Base-by-base conservation (phyloP, 2,888 invertebrate species). In the Electrophaes corylata region DNA sequence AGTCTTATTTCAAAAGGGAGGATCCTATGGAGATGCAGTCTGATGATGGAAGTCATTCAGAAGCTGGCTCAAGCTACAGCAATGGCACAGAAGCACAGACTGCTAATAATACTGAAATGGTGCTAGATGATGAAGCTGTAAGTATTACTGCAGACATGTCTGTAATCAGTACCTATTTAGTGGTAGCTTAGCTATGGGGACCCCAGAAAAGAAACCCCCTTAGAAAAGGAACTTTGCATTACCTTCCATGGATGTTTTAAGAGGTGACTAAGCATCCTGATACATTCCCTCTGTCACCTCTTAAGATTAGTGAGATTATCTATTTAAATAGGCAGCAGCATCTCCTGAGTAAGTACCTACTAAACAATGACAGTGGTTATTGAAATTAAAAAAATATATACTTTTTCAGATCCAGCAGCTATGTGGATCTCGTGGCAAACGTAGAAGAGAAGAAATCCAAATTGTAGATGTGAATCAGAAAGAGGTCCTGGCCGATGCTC, bases 381-480 rank as follows among this genome's bases (percentile, higher is more conserved):
- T n/a, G n/a, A n/a, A n/a, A n/a, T n/a, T n/a, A n/a, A n/a, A n/a
- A n/a, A n/a, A n/a, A n/a, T 14, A 8, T 39, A 8, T 18, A 26
- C 14, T 48, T 16, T 67, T 70, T 12, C 64, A 94, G 92, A 93
- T 96, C 65, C 91, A 94, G 66, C 94, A 95, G 61, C 83, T 97
- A 10, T 94, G 95, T 64, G 96, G 96, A 0, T 83, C 93, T 16
- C 92, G 93, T 26, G 94, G 93, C 1, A 94, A 95, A 70, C 92
- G 93, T 1, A 93, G 92, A 60, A 91, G 93, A 29, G 94, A 94
- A 69, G 93, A 94, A 50, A 93, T 95, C 47, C 94, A 96, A 73
- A 93, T 98, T 52, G 95, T 98, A 12, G 96, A 98, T 74, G 95
- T 98, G 1, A 95, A 95, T 63, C 96, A 96, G 44, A 94, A 95